A percentile compares a stretch with the other conserved stretches of the same genome.
Evolutionary conservation across 2,888 invertebrate species (phyloP).

Genomic region (Drosophila kuntzei): DNA sequence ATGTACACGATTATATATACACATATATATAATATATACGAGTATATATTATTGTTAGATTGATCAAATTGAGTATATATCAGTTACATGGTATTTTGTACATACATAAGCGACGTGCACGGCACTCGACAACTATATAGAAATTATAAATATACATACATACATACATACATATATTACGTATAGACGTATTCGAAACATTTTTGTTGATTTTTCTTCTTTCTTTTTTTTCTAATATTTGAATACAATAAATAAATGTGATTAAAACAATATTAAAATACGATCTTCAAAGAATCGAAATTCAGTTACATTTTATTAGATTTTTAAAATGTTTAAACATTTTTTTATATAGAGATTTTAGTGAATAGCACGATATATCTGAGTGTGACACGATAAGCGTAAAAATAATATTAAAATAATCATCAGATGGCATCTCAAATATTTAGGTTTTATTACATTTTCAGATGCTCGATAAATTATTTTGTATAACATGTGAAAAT

Average conservation of each 20-base stretch:
- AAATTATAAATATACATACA: background rate
- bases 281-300: background rate
- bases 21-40: constrained; percentile 2
- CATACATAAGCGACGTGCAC: constrained; percentile 43
- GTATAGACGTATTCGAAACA: constrained; percentile 11
- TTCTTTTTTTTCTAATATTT: constrained; percentile 2
- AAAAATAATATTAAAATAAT: background rate
- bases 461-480: background rate
- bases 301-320: constrained; percentile 10
- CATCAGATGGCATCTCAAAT: background rate
- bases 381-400: background rate
- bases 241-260: constrained; percentile 22
- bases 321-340: background rate
- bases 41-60: constrained; percentile 11
- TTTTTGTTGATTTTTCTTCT: constrained; percentile 5
- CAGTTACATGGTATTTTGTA: constrained; percentile 53
- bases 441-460: background rate
- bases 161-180: background rate
- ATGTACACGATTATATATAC: constrained; percentile 10
- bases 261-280: constrained; percentile 26
- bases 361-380: constrained; percentile 13
- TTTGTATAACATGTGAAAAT: too few relatives aligned
- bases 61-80: constrained; percentile 29
- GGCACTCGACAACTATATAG: constrained; percentile 37
- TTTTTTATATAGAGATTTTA: constrained; percentile 18